A percentile compares a stretch with the other conserved stretches of the same genome.
These are phyloP conservation scores for Characodon lateralis DNA, from an alignment of 2,797 vertebrate genomes.

Conservation along the genomic window DNA sequence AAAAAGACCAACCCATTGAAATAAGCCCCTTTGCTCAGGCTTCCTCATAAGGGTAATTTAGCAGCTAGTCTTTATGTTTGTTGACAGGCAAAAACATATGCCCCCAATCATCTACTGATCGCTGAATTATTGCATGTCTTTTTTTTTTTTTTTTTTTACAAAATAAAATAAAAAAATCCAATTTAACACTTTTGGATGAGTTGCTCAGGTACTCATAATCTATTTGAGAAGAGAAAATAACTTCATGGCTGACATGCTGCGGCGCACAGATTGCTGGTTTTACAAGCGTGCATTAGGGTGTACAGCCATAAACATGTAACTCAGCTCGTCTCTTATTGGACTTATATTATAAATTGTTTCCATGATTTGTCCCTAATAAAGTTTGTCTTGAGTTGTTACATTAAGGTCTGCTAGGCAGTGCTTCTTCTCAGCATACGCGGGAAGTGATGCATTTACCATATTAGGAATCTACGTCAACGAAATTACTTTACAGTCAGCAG, in stretches of 20 bases:
- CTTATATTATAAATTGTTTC: conserved; percentile 30
- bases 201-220: conserved; percentile 50
- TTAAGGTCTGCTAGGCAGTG: conserved; percentile 21
- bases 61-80: conserved; percentile 63
- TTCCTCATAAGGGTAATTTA: conserved; percentile 74
- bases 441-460: conserved; percentile 68
- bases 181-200: conserved; percentile 54
- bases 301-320: conserved; percentile 38
- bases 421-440: conserved; percentile 42
- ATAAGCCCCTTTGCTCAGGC: conserved; percentile 71
- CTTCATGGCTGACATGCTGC: conserved; percentile 37
- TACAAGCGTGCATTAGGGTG: conserved; percentile 38
- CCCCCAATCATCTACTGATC: conserved; percentile 72
- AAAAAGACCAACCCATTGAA: conserved; percentile 74
- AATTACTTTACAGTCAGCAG: conserved; percentile 73
- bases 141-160: conserved; percentile 15
- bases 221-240: conserved; percentile 42
- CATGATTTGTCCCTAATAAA: conserved; percentile 33
- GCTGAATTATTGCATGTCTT: conserved; percentile 52
- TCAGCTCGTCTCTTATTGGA: conserved; percentile 30
- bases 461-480: conserved; percentile 70
- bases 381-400: conserved; percentile 30
- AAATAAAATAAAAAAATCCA: conserved; percentile 29
- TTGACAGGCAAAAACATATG: conserved; percentile 67
- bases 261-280: conserved; percentile 41